These are phyloP conservation scores for Hyaena hyaena DNA, from an alignment of 2,113 vertebrate species.

Conservation along the genomic window DNA sequence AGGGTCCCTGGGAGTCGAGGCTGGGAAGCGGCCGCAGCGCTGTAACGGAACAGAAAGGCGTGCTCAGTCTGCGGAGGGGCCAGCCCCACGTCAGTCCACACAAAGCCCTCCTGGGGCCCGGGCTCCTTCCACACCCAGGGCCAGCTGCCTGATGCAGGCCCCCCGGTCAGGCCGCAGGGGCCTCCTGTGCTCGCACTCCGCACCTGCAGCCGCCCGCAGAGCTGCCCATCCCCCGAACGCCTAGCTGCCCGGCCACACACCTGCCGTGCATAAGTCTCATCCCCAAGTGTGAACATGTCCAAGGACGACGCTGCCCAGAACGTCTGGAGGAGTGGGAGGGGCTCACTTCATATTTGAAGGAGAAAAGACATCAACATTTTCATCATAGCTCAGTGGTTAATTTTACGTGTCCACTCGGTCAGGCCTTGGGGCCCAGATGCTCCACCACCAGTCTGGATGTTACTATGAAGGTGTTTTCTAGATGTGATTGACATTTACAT, in stretches of 20 bases:
- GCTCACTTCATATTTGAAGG: neutral
- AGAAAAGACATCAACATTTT: neutral
- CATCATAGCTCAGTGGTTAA: fast-evolving
- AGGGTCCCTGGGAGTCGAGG: constrained; percentile 87
- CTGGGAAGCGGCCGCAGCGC: constrained; percentile 82
- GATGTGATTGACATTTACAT: no score
- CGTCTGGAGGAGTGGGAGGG: fast-evolving
- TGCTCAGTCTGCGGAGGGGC: constrained; percentile 22
- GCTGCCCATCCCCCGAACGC: neutral
- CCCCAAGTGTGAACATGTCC: fast-evolving
- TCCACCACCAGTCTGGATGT: neutral
- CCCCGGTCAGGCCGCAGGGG: fast-evolving
- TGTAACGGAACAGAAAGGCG: constrained; percentile 82
- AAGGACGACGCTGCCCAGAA: neutral
- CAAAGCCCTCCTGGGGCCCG: neutral
- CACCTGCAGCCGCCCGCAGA: neutral
- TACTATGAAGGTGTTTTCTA: neutral
- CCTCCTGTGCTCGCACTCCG: neutral
- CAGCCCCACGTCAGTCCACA: fast-evolving
- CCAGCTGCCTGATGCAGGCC: neutral
- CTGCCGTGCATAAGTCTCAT: no score
- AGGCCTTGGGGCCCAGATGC: neutral
- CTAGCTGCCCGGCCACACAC: fast-evolving
- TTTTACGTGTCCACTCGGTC: neutral
- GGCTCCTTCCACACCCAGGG: neutral